A percentile compares a stretch with the other conserved stretches of the same genome.
Conservation (phyloP, 1,140 invertebrate genomes). For the Drosophila chauvacae region DNA sequence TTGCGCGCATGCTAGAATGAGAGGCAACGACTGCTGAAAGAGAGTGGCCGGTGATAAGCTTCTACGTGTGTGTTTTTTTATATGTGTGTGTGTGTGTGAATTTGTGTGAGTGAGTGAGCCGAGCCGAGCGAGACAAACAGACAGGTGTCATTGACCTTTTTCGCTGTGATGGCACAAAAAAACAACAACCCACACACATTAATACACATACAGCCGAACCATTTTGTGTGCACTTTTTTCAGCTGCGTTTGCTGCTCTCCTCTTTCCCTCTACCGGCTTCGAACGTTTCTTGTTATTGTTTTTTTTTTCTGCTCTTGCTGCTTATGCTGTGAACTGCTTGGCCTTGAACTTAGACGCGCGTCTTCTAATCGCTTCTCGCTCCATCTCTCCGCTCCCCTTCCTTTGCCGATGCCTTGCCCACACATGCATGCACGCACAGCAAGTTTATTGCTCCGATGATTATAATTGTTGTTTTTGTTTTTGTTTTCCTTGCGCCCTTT, state of each 20-base stretch:
- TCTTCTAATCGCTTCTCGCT: constrained; percentile 70
- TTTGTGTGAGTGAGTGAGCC: constrained; percentile 30
- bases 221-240: constrained; percentile 67
- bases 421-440: constrained; percentile 11
- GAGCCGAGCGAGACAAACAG: constrained; percentile 72
- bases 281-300: constrained; percentile 23
- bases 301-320: constrained; percentile 30
- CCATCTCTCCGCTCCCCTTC: constrained; percentile 11
- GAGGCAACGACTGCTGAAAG: constrained; percentile 36
- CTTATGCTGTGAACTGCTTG: constrained; percentile 64
- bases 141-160: constrained; percentile 82
- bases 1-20: constrained; percentile 57
- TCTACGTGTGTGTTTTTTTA: constrained; percentile 22
- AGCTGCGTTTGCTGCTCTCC: constrained; percentile 54
- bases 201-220: constrained; percentile 1
- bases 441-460: constrained; percentile 36
- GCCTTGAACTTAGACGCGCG: constrained; percentile 78
- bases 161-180: constrained; percentile 65
- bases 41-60: constrained; percentile 71
- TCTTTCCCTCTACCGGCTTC: constrained; percentile 16
- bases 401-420: background rate
- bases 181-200: constrained; percentile 36
- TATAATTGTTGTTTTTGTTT: constrained; percentile 24
- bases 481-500: background rate
- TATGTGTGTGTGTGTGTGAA: constrained; percentile 7